Base-by-base conservation (phyloP, 2,888 invertebrate species). In the Cheilosia pagana region DNA sequence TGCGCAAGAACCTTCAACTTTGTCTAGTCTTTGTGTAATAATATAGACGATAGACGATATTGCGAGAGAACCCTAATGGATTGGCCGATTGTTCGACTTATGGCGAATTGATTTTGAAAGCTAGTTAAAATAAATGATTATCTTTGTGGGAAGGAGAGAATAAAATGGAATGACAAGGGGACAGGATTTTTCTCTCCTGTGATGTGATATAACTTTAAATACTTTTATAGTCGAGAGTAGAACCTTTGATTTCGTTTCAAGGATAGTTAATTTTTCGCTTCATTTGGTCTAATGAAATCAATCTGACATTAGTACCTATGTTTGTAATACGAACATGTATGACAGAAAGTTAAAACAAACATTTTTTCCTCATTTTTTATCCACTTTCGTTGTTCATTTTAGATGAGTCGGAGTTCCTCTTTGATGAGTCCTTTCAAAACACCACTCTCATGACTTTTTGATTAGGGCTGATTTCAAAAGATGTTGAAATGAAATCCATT, bases 91-190 rank as follows among this genome's bases (percentile, higher is more conserved):
- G 39, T 14, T 45, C 23, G 6, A 16, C 43, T 45, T 19, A 25
- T 25, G 53, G 81, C 48, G 39, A 59, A 65, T 41, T 59, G 63
- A 63, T 67, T 67, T 67, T 35, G 21, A 63, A 81, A 81, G 71
- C 81, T 81, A 57, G 71, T 81, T 81, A 81, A 76, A 77, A 65
- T 76, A 70, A 74, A 79, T 74, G 55, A 74, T 35, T 43, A 75
- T 48, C 48, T 60, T 48, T 60, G n/a, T 35, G 55, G 50, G 25
- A 12, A 23, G 25, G n/a, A 8, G 8, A 19, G 55, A 45, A 62
- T 72, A 43, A 63, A 75, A 71, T 21, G 52, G 45, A 65, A 48
- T 76, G 45, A 53, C n/a, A 55, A 45, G 45, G 59, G 16, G 14
- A 71, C 16, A 16, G 35, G 45, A 39, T 25, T 21, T 35, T 50